phyloP scores from a whole-genome alignment of 2,888 invertebrate genomes.

The Himalopsyche kuldschensis region DNA sequence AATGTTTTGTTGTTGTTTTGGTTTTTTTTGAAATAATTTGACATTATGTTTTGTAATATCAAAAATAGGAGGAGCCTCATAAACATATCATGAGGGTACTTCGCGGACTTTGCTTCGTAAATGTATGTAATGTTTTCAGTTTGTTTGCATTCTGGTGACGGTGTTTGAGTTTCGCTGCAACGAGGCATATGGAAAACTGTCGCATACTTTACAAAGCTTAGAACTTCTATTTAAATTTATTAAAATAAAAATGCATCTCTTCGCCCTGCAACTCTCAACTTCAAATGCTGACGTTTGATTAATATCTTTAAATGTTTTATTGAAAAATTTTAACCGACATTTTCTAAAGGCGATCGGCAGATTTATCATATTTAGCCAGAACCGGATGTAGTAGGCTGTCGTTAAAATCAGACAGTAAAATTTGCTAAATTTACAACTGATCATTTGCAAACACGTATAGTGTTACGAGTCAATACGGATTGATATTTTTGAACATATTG shows the following conservation, averaged over 20 bases:
- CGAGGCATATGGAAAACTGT: constrained; percentile 22
- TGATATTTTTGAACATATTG: too few relatives aligned
- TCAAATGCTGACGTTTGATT: neutral
- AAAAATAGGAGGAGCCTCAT: constrained; percentile 36
- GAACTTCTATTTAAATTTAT: constrained; percentile 19
- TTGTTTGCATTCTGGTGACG: constrained; percentile 35
- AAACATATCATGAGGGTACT: constrained; percentile 34
- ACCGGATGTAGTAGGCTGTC: too few relatives aligned
- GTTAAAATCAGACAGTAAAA: too few relatives aligned
- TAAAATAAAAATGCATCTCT: constrained; percentile 43
- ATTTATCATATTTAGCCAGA: neutral
- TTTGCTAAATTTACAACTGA: too few relatives aligned
- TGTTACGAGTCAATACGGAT: too few relatives aligned
- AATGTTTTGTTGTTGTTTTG: neutral
- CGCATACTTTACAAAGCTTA: constrained; percentile 15
- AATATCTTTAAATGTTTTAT: neutral
- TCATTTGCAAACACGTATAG: too few relatives aligned
- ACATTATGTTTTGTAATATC: constrained; percentile 32
- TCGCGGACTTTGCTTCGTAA: constrained; percentile 36
- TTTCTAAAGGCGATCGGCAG: neutral
- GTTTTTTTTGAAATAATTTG: neutral
- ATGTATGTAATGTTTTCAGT: constrained; percentile 39
- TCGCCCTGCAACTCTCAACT: neutral
- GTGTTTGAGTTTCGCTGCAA: constrained; percentile 32
- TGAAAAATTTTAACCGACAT: neutral